A percentile compares a stretch with the other conserved stretches of the same genome.
Evolutionary conservation across 2,797 vertebrate genomes (phyloP).

Genomic region (Dermochelys coriacea): DNA sequence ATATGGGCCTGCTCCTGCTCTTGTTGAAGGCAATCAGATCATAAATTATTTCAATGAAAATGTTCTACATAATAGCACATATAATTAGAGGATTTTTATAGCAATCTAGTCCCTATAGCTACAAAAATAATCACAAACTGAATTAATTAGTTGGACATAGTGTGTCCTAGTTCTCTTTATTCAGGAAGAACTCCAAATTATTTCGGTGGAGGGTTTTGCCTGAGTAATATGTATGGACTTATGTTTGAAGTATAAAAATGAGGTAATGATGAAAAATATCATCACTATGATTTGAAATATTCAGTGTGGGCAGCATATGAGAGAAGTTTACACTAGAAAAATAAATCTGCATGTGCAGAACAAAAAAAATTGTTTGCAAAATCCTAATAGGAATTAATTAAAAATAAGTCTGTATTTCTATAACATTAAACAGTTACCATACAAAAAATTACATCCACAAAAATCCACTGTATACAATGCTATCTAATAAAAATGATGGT

Average conservation of each 20-base stretch:
- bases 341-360: not conserved
- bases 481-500: not conserved
- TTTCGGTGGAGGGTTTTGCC: not conserved
- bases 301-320: not conserved
- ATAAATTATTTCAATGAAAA: not conserved
- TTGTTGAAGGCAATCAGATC: not conserved
- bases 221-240: not conserved
- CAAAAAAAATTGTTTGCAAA: not conserved
- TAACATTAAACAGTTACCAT: not conserved
- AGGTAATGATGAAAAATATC: not conserved
- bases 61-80: not conserved
- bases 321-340: not conserved
- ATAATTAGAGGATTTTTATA: not conserved
- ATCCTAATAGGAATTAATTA: not conserved
- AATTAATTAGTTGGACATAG: not conserved
- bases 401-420: not conserved
- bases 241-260: not conserved
- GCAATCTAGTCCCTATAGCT: not conserved
- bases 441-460: not conserved
- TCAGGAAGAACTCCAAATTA: not conserved
- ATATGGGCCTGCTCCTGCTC: not conserved
- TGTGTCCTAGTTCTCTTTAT: not conserved
- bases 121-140: not conserved
- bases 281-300: not conserved
- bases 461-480: not conserved